These are phyloP conservation scores for Chymomyza fuscimana DNA, from an alignment of 2,888 invertebrate species.

Conservation along the genomic window DNA sequence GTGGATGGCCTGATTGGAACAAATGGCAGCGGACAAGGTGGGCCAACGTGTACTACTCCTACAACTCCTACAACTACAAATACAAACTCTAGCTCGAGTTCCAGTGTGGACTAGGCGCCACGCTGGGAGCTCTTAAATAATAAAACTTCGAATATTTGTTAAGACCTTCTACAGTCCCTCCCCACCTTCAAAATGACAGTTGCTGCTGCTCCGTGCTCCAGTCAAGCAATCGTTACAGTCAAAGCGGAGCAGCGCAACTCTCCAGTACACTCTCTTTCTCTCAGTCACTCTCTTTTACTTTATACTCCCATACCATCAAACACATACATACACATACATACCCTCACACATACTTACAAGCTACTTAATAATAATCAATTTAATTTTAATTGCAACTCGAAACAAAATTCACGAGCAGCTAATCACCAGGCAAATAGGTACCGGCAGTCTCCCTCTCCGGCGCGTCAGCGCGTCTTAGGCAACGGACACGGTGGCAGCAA, in stretches of 20 bases:
- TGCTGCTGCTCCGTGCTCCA: slow-evolving; percentile 40
- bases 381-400: slow-evolving; percentile 78
- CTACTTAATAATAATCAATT: slow-evolving; percentile 68
- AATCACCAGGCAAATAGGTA: slow-evolving; percentile 82
- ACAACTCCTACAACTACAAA: slow-evolving; percentile 38
- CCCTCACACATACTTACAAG: slow-evolving; percentile 8
- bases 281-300: slow-evolving; percentile 20
- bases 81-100: slow-evolving; percentile 41
- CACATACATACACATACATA: not conserved
- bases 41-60: slow-evolving; percentile 80
- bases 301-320: slow-evolving; percentile 2
- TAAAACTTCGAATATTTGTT: slow-evolving; percentile 29
- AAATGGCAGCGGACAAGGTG: slow-evolving; percentile 79
- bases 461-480: slow-evolving; percentile 82
- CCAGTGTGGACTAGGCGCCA: slow-evolving; percentile 85
- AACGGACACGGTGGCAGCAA: slow-evolving; percentile 56
- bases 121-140: not conserved
- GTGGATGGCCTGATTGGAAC: slow-evolving; percentile 61
- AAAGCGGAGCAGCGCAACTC: not conserved
- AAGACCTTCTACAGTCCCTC: slow-evolving; percentile 1
- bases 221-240: slow-evolving; percentile 61
- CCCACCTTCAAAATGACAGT: not conserved
- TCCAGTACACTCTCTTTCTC: slow-evolving; percentile 10
- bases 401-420: slow-evolving; percentile 72
- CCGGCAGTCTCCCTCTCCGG: slow-evolving; percentile 85